Base-by-base conservation (phyloP, 2,888 invertebrate genomes). In the Agrochola macilenta region DNA sequence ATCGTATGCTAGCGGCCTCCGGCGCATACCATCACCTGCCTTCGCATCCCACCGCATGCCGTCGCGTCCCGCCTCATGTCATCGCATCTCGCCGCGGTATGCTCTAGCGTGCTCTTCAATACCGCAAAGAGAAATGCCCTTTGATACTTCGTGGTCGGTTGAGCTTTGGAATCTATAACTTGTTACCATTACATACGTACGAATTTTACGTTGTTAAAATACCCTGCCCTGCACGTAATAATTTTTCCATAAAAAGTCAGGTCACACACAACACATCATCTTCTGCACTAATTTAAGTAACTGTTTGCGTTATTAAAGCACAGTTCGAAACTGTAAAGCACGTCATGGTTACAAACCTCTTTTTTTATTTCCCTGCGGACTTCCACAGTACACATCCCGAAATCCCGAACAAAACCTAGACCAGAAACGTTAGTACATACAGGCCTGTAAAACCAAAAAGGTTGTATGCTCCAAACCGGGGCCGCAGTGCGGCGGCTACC, bases 401-500 rank as follows among this genome's bases (percentile, higher is more conserved):
- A 80, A 78, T n/a, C 26, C 72, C 20, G 14, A 49, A 64, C 20
- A 72, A 72, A 69, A 65, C 30, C 66, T 58, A 73, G 58, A 49
- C 30, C 17, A 64, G 26, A 81, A 68, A 54, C 58, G 60, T 69
- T 70, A 69, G 68, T 68, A 66, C 72, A 60, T 8, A 68, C 57
- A 35, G 49, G n/a, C 35, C 35, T 64, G 30, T 76, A 73, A 73
- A 73, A 73, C 69, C 26, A 84, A 82, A 82, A 82, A 79, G 64
- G 65, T 70, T 63, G 2, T 72, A 57, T 68, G n/a, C 60, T 52
- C 66, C 17, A 75, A 69, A 69, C 60, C 8, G 8, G 9, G 57
- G 66, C 82, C 81, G 85, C 85, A 85, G 54, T 85, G 77, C 83
- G 77, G 69, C 54, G 30, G 46, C 20, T 5, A 39, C 54, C 49